Conservation (phyloP, 2,888 invertebrate genomes). For the Suillia variegata region DNA sequence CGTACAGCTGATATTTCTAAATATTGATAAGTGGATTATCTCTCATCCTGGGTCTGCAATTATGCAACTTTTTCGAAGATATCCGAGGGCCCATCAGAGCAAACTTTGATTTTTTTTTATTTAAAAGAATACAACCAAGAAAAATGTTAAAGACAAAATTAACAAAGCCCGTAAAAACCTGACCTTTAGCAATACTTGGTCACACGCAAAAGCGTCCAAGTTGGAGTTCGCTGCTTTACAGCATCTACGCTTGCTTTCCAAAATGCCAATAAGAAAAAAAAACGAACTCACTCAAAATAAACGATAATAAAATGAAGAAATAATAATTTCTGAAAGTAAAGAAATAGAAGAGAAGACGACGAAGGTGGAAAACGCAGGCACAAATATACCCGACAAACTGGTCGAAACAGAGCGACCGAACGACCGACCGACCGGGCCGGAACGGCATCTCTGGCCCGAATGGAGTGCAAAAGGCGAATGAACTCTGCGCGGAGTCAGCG, state of each 20-base stretch:
- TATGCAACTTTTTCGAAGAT: too few species aligned
- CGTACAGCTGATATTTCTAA: too few species aligned
- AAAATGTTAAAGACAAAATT: too few species aligned
- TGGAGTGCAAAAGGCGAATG: conserved; percentile 59
- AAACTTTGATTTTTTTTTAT: too few species aligned
- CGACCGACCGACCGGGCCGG: neutral
- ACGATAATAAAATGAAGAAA: neutral
- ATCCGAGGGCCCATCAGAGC: too few species aligned
- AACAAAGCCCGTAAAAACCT: conserved; percentile 43
- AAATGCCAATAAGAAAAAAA: conserved; percentile 18
- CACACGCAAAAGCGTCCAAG: too few species aligned
- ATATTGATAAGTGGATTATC: too few species aligned
- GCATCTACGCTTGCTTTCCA: conserved; percentile 7
- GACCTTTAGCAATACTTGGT: conserved; percentile 47
- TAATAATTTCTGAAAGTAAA: conserved; percentile 6
- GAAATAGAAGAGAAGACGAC: conserved; percentile 3
- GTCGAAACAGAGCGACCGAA: neutral
- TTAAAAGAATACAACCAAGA: too few species aligned
- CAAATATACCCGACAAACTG: conserved; percentile 29
- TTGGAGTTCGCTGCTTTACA: neutral
- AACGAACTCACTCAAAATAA: too few species aligned
- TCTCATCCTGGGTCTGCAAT: too few species aligned
- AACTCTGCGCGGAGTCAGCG: conserved; percentile 44
- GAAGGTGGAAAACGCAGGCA: too few species aligned
- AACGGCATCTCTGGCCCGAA: conserved; percentile 28